Base-by-base conservation (phyloP, 2,888 invertebrate genomes). In the Rotaria sp. region DNA sequence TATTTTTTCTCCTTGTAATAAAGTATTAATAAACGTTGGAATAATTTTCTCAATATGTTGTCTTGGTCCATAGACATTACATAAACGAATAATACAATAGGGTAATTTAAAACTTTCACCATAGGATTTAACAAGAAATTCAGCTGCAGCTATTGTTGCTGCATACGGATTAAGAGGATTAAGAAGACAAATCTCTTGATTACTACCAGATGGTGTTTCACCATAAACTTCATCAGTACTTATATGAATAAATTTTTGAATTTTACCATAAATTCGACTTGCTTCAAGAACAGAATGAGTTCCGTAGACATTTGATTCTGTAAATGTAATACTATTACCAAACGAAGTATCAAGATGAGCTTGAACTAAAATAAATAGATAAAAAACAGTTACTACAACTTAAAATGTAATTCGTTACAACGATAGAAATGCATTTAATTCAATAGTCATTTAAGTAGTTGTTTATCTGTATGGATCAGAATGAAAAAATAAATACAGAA, bases 201-300 rank as follows among this genome's bases (percentile, higher is more conserved):
- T 38, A 80, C 80, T 80, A 24, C 80, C 80, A n/a, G 38, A 48
- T 30, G 85, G 55, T 74, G 86, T 55, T 57, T 85, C 88, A 80
- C 91, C 91, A 87, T 91, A 91, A 18, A 91, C 90, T 87, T 91
- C 91, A 87, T 90, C 90, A 15, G 89, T 89, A 84, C 89, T 89
- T 85, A 89, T 88, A 87, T 89, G 89, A 38, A 89, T 85, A 87
- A 89, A 89, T 57, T 87, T 86, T 57, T 87, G 86, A 15, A 89
- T 87, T 13, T 88, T 87, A 13, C 88, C 87, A n/a, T 80, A 80
- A 41, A 88, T 88, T 50, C 88, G 87, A 7, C 88, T 88, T 26
- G 88, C 87, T 80, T 89, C 89, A 21, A 89, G 87, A n/a, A 89
- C 87, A 15, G 88, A 88, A 80, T 89, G 89, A 2, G 87, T 89